Percentiles rank a stretch among this genome's conserved stretches.
phyloP scores from a whole-genome alignment of 64 coral and sea anemone genomes.

The Montipora sp. region DNA sequence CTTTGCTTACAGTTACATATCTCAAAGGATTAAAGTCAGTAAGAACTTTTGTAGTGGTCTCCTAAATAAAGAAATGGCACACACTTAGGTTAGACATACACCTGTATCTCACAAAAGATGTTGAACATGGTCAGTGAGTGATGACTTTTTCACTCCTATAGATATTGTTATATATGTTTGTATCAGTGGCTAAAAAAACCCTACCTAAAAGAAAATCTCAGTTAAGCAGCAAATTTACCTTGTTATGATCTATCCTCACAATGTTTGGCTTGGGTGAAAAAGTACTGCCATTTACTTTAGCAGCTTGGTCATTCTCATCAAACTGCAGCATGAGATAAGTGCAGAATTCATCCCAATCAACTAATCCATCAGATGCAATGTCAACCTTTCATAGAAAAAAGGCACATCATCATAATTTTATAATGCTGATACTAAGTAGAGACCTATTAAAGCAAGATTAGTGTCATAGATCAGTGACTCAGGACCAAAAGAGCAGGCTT shows the following conservation, averaged over 20 bases:
- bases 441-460: no score
- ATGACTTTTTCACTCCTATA: no score
- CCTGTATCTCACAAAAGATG: no score
- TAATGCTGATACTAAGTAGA: no score
- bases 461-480: no score
- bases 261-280: conserved; percentile 85
- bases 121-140: no score
- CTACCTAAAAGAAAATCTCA: no score
- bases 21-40: conserved; percentile 89
- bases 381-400: conserved; percentile 65
- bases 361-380: conserved; percentile 91
- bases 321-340: conserved; percentile 95
- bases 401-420: not conserved
- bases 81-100: no score
- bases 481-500: no score
- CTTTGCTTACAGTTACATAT: conserved; percentile 97
- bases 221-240: conserved; percentile 25
- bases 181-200: no score
- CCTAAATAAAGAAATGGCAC: conserved; percentile 24
- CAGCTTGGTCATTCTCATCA: conserved; percentile 81
- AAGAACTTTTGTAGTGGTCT: conserved; percentile 86
- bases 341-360: conserved; percentile 99
- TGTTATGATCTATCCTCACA: conserved; percentile 81
- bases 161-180: no score
- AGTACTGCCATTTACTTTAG: conserved; percentile 38